Evolutionary conservation across 2,113 vertebrate genomes (phyloP).

Genomic region (Heptranchias perlo): DNA sequence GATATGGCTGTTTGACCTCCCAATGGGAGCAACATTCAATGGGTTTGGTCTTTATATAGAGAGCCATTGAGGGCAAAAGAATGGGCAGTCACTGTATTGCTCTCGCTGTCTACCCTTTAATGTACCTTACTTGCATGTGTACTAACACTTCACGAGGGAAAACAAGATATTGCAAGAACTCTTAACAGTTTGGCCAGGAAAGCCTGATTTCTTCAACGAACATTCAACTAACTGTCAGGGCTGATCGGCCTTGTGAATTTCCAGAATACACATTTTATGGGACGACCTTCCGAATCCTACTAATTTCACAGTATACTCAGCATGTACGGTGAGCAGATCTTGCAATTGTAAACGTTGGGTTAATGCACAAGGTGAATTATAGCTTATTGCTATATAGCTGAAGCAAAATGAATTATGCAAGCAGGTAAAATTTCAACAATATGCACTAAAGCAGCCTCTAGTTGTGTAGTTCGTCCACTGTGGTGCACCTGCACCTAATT

Average conservation of each 20-base stretch:
- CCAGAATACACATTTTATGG: background rate
- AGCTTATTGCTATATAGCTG: constrained; percentile 25
- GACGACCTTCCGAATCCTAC: background rate
- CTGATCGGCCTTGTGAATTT: background rate
- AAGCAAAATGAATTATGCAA: constrained; percentile 29
- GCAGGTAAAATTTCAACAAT: constrained; percentile 25
- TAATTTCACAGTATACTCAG: background rate
- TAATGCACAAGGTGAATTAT: constrained; percentile 28
- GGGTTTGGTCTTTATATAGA: background rate
- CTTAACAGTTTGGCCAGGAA: background rate
- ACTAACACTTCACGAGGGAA: background rate
- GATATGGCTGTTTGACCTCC: background rate
- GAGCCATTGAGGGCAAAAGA: background rate
- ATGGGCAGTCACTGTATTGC: background rate
- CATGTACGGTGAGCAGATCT: background rate
- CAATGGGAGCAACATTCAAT: background rate
- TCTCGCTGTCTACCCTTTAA: background rate
- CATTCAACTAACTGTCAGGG: background rate
- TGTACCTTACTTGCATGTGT: background rate
- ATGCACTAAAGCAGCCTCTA: constrained; percentile 5
- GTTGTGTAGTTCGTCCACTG: constrained; percentile 9
- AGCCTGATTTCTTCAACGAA: background rate
- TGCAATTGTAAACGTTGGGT: constrained; percentile 23
- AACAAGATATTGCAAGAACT: background rate
- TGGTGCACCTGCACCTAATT: constrained; percentile 34